phyloP scores from a whole-genome alignment of 2,113 vertebrate genomes.

The Podiceps cristatus region DNA sequence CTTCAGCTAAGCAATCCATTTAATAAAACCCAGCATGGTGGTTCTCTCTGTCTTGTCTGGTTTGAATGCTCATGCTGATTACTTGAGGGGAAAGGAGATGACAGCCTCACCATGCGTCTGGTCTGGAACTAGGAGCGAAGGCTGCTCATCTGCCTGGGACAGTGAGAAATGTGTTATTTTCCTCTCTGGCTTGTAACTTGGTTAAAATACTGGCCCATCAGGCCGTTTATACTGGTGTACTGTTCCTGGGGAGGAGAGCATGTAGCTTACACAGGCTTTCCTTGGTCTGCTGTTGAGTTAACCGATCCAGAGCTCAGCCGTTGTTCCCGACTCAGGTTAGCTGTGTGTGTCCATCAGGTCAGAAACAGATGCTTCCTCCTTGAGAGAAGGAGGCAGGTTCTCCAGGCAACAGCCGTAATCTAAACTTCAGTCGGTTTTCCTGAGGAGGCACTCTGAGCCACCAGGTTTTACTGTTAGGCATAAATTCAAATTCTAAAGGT shows the following conservation, averaged over 20 bases:
- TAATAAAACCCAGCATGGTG: no score
- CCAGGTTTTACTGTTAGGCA: fast-evolving
- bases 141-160: not conserved
- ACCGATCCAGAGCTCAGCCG: fast-evolving
- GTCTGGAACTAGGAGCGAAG: fast-evolving
- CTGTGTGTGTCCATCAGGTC: not conserved
- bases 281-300: not conserved
- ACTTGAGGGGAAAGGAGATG: not conserved
- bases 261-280: fast-evolving
- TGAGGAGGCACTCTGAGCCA: fast-evolving
- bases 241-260: not conserved
- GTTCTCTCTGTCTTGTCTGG: not conserved
- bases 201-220: not conserved
- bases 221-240: not conserved
- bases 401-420: fast-evolving
- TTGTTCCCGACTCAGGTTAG: fast-evolving
- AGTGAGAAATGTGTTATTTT: not conserved
- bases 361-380: not conserved
- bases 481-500: fast-evolving
- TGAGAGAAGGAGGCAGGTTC: not conserved
- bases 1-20: not conserved
- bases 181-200: not conserved
- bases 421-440: fast-evolving
- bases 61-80: not conserved
- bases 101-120: not conserved